These are phyloP conservation scores for Deroptyus accipitrinus DNA, from an alignment of 2,113 vertebrate species.

Conservation along the genomic window DNA sequence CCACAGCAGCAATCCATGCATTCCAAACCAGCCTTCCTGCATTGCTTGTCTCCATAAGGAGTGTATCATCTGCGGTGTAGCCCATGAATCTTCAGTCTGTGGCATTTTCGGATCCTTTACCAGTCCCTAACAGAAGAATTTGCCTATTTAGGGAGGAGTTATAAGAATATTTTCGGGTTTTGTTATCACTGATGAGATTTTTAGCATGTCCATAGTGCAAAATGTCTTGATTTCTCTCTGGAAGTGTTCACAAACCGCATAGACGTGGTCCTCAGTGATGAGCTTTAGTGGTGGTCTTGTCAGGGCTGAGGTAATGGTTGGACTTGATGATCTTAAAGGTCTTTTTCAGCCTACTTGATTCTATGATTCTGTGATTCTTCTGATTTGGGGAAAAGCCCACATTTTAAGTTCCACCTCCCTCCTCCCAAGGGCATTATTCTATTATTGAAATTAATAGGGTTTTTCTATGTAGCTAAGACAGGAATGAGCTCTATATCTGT, in stretches of 20 bases:
- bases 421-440: background rate
- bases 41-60: background rate
- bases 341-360: background rate
- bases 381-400: background rate
- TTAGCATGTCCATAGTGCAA: background rate
- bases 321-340: background rate
- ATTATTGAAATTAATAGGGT: background rate
- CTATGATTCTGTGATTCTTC: background rate
- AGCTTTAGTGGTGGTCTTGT: background rate
- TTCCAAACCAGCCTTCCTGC: background rate
- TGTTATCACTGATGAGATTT: background rate
- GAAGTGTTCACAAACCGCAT: background rate
- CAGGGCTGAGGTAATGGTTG: background rate
- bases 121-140: background rate
- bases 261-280: background rate
- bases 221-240: background rate
- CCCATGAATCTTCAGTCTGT: background rate
- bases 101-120: background rate
- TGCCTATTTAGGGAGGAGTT: background rate
- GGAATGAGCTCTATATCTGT: background rate
- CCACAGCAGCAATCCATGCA: fast-evolving
- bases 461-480: background rate
- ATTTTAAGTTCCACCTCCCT: background rate
- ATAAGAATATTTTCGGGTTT: background rate
- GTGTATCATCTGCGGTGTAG: background rate